Evolutionary conservation across 1,140 invertebrate genomes (phyloP).

Genomic region (Habropoda laboriosa): DNA sequence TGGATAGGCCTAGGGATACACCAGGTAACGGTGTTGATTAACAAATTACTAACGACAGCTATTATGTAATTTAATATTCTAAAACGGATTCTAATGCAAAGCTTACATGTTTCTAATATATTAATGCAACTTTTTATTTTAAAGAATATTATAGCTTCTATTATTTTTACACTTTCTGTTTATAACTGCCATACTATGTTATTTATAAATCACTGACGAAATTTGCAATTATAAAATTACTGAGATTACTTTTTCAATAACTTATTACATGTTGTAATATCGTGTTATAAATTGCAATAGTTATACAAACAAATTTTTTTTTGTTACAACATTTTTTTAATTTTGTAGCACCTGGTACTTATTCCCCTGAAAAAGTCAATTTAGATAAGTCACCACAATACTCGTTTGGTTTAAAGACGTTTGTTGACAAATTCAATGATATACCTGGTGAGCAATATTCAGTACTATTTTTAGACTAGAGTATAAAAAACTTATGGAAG

Average conservation of each 20-base stretch:
- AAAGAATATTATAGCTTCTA: neutral
- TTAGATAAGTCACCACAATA: conserved; percentile 85
- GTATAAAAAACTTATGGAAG: neutral
- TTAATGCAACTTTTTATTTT: neutral
- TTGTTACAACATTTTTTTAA: neutral
- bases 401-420: conserved; percentile 83
- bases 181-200: neutral
- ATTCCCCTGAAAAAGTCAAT: conserved; percentile 83
- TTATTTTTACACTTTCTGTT: neutral
- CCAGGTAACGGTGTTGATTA: conserved; percentile 71
- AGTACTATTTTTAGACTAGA: conserved; percentile 29
- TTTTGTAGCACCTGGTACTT: conserved; percentile 33
- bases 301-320: conserved; percentile 3
- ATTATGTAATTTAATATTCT: neutral
- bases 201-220: neutral
- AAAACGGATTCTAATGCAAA: neutral
- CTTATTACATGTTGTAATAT: neutral
- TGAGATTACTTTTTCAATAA: conserved; percentile 15
- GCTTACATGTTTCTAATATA: neutral
- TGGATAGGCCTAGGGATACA: conserved; percentile 69
- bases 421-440: conserved; percentile 79
- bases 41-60: conserved; percentile 17
- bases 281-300: conserved; percentile 5
- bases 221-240: neutral
- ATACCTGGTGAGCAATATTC: conserved; percentile 79